A percentile compares a stretch with the other conserved stretches of the same genome.
These are phyloP conservation scores for Dendronephthya gigantea DNA, from an alignment of 64 coral and sea anemone genomes.

Conservation along the genomic window DNA sequence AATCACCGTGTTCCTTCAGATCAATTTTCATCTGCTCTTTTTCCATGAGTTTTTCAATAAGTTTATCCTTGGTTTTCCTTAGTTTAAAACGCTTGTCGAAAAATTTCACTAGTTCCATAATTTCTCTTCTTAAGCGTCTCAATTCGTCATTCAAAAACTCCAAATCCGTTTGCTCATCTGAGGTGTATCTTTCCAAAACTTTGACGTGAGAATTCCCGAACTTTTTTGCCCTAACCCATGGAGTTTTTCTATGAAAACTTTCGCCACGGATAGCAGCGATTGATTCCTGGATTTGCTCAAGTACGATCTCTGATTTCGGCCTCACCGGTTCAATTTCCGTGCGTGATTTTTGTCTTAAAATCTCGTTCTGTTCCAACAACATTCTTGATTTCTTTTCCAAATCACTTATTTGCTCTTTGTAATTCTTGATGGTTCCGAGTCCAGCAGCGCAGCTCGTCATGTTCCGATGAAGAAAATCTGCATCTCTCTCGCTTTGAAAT, in stretches of 20 bases:
- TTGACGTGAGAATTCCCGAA: not conserved
- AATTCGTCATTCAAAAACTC: not conserved
- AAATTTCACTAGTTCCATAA: not conserved
- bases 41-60: not conserved
- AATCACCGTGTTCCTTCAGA: not conserved
- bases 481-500: not conserved
- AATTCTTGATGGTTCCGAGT: not conserved
- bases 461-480: not conserved
- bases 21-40: not conserved
- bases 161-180: not conserved
- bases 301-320: not conserved
- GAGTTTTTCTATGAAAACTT: not conserved
- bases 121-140: not conserved
- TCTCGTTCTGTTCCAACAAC: not conserved
- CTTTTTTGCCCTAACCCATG: not conserved
- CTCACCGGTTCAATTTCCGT: not conserved
- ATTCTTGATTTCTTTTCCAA: not conserved
- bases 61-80: not conserved
- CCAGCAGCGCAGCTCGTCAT: not conserved
- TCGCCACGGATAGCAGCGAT: not conserved
- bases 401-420: not conserved
- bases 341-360: not conserved
- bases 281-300: not conserved
- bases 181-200: not conserved
- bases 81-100: slow-evolving; percentile 8